Conservation (phyloP, 2,113 vertebrate genomes). For the Sula dactylatra region DNA sequence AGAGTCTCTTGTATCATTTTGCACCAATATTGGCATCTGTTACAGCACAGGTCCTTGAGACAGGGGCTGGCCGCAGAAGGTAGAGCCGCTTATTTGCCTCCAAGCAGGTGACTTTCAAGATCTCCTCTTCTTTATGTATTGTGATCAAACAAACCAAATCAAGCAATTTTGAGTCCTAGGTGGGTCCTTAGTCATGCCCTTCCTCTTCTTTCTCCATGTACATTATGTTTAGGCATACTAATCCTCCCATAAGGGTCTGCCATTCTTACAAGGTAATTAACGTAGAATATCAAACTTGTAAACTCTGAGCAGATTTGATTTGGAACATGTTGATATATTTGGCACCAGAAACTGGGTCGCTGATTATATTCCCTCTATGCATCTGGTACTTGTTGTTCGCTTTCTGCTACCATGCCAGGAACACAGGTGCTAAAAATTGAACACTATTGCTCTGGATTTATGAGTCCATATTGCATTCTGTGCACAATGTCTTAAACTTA, state of each 20-base stretch:
- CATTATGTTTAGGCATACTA: neutral
- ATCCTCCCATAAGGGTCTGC: neutral
- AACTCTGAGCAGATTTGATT: slow-evolving; percentile 61
- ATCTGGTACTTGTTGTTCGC: slow-evolving; percentile 49
- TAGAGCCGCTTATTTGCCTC: neutral
- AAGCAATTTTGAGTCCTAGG: neutral
- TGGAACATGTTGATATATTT: slow-evolving; percentile 52
- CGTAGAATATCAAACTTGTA: slow-evolving; percentile 55
- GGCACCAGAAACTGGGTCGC: slow-evolving; percentile 47
- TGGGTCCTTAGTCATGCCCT: neutral
- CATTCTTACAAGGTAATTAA: slow-evolving; percentile 54
- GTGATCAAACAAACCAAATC: neutral
- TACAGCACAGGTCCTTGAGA: neutral
- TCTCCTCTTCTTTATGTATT: neutral
- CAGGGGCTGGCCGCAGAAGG: neutral
- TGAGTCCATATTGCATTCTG: neutral
- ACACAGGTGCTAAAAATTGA: slow-evolving; percentile 38
- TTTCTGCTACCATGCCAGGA: slow-evolving; percentile 44
- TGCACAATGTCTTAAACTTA: slow-evolving; percentile 1
- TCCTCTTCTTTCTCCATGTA: neutral
- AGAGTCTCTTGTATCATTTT: too few relatives aligned
- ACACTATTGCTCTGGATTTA: neutral
- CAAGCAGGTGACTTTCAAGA: neutral
- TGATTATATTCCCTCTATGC: slow-evolving; percentile 40
- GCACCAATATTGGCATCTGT: neutral